Evolutionary conservation across 2,797 vertebrate species (phyloP).

Genomic region (Acrossocheilus wenchowensis): DNA sequence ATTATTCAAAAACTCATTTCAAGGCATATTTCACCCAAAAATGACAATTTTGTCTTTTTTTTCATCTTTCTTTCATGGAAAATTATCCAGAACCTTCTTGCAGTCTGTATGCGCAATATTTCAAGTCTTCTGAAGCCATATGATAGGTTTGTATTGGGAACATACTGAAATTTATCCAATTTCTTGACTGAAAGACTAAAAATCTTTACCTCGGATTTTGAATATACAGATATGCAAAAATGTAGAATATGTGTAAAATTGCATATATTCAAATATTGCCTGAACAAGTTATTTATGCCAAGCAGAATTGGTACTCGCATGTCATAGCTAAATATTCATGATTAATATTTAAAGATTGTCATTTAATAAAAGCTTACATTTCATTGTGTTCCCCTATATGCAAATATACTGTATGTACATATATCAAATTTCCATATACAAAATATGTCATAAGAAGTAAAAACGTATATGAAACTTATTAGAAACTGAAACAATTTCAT

Average conservation of each 20-base stretch:
- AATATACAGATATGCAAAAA: neutral
- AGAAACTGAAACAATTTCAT: too few relatives aligned
- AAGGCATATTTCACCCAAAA: neutral
- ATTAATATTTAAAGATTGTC: neutral
- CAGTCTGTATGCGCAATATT: neutral
- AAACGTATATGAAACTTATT: too few relatives aligned
- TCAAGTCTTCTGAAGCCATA: neutral
- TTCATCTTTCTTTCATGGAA: neutral
- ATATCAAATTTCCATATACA: too few relatives aligned
- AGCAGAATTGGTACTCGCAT: neutral
- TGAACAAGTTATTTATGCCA: neutral
- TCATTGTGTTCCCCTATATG: neutral
- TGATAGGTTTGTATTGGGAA: neutral
- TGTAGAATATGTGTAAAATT: neutral
- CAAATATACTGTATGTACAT: neutral
- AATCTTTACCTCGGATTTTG: neutral
- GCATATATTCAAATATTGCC: neutral
- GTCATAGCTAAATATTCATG: neutral
- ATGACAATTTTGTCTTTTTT: neutral
- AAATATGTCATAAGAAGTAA: too few relatives aligned
- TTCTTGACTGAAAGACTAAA: neutral
- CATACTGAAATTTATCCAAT: neutral
- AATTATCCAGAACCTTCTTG: neutral
- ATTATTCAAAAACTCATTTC: neutral
- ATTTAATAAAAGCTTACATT: neutral